Conservation (phyloP, 2,113 vertebrate species). For the Phyllostomus hastatus region DNA sequence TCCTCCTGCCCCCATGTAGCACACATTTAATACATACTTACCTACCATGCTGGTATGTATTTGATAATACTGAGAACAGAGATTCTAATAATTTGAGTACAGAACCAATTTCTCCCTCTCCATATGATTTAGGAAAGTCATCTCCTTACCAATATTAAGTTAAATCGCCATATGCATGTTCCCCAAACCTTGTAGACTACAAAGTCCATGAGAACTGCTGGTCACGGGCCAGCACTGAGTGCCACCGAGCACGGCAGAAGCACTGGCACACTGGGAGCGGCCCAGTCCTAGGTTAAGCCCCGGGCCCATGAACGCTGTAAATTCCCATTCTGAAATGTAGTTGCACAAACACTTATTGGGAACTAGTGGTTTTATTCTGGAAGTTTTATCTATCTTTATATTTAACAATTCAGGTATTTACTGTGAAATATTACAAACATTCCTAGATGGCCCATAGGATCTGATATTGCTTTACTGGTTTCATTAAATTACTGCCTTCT, state of each 20-base stretch:
- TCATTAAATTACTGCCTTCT: background rate
- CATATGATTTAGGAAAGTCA: background rate
- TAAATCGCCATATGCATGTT: background rate
- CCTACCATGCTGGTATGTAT: background rate
- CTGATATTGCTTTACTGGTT: background rate
- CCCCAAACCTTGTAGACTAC: background rate
- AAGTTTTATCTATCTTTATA: background rate
- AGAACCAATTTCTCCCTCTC: background rate
- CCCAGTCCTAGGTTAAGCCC: background rate
- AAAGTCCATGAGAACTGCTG: background rate
- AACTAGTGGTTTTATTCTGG: background rate
- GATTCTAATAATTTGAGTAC: background rate
- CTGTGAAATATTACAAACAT: background rate
- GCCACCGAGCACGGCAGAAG: rapidly evolving
- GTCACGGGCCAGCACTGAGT: too few relatives aligned
- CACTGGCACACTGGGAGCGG: rapidly evolving
- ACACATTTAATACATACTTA: background rate
- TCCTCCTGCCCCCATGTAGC: background rate
- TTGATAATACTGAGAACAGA: background rate
- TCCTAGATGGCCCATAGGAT: background rate
- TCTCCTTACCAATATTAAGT: background rate
- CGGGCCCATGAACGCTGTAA: background rate
- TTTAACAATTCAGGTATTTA: background rate
- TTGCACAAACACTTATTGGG: background rate
- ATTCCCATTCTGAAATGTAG: background rate